Evolutionary conservation across 2,113 vertebrate species (phyloP).

Genomic region (Tursiops truncatus): DNA sequence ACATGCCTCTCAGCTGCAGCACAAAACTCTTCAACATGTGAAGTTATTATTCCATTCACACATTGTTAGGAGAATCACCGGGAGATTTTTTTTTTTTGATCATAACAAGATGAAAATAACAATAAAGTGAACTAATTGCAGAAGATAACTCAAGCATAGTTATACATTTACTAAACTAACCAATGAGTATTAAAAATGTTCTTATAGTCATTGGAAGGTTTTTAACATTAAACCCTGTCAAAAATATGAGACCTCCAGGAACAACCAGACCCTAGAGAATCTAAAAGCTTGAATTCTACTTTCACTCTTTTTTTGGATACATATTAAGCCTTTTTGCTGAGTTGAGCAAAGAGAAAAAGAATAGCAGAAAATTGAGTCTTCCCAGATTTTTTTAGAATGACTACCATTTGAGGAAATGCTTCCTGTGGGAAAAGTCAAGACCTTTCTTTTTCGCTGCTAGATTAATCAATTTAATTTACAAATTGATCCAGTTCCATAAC

Average conservation of each 20-base stretch:
- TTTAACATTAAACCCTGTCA: constrained; percentile 24
- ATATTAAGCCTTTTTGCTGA: not conserved
- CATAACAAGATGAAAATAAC: constrained; percentile 75
- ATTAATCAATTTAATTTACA: constrained; percentile 71
- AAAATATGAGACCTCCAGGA: constrained; percentile 43
- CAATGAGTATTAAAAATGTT: constrained; percentile 58
- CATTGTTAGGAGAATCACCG: constrained; percentile 77
- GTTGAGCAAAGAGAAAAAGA: not conserved
- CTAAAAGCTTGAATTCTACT: not conserved
- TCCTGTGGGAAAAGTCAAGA: constrained; percentile 39
- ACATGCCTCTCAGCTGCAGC: constrained; percentile 85
- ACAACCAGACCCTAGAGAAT: not conserved
- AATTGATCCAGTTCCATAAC: constrained; percentile 63
- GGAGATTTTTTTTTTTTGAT: constrained; percentile 79
- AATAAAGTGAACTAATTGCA: constrained; percentile 70
- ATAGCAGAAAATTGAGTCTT: not conserved
- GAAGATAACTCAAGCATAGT: constrained; percentile 65
- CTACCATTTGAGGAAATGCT: constrained; percentile 61
- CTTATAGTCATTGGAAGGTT: constrained; percentile 28
- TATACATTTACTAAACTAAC: constrained; percentile 30
- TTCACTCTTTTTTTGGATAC: not conserved
- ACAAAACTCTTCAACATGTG: constrained; percentile 77
- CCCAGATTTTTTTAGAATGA: constrained; percentile 41
- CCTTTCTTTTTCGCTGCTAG: constrained; percentile 39
- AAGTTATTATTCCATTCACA: constrained; percentile 86